Percentiles rank a stretch among this genome's conserved stretches.
Conservation (phyloP, 2,797 vertebrate species). For the Lepilemur septentrionalis region DNA sequence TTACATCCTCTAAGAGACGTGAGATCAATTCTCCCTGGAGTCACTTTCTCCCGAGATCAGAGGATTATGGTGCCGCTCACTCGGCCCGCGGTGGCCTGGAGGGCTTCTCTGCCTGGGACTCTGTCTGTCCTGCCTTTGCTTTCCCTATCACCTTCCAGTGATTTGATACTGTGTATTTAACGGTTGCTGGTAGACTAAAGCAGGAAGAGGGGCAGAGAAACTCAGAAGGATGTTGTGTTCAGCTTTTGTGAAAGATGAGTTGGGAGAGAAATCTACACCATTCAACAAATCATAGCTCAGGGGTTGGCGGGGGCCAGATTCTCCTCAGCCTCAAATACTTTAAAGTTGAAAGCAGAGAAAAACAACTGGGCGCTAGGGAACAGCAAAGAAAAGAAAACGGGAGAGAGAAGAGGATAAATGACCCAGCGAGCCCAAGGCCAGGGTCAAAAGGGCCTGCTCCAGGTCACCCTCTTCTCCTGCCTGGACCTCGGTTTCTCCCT, state of each 20-base stretch:
- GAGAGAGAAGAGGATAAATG: too few species aligned
- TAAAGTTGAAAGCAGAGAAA: neutral
- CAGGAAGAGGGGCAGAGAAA: neutral
- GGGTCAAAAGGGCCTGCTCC: neutral
- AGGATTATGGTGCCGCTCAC: too few species aligned
- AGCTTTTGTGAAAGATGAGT: neutral
- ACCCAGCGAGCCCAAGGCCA: rapidly evolving
- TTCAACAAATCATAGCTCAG: neutral
- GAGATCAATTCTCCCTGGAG: neutral
- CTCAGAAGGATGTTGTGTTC: neutral
- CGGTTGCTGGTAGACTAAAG: neutral
- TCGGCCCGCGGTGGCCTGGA: neutral
- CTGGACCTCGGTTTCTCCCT: neutral
- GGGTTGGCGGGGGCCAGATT: neutral
- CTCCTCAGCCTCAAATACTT: neutral
- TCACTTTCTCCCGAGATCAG: neutral
- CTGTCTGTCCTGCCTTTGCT: neutral
- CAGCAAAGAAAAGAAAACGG: neutral
- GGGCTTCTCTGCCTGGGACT: neutral
- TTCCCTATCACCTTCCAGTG: neutral
- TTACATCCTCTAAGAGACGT: neutral
- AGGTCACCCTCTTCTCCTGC: neutral
- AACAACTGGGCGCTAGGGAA: too few species aligned
- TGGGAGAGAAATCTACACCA: neutral
- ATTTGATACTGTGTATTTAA: neutral